Evolutionary conservation across 2,888 invertebrate genomes (phyloP), one percentile per base, ranked within the genome.

Genomic region (Parnassius apollo): DNA sequence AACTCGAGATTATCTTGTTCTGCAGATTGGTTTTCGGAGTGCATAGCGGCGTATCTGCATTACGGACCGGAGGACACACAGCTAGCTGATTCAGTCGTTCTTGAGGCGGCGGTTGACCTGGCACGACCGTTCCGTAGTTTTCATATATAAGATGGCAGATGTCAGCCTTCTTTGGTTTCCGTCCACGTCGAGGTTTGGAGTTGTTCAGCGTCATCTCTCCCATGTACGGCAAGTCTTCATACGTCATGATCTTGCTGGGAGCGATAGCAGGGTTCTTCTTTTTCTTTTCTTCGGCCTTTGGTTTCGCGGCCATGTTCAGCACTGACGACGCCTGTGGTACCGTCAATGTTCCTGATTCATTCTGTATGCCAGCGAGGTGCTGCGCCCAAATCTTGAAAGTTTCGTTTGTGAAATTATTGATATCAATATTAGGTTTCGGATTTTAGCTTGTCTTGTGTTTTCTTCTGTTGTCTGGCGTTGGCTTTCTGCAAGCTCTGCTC

Each of bases 141-240:
- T 97, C 97, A 77, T 97, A 97, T 70, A 97, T 97, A 52, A 97
- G 88, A 77, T 97, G 97, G 70, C 97, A 97, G 69, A 98, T 98
- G 76, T 97, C 97, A 0, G 97, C 97, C 82, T 98, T 97, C 79
- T 97, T 97, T 0, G 97, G 98, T 77, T 98, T 98, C 18, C 97
- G 92, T 0, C 97, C 97, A 66, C 98, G 92, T 48, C 97, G 88
- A 0, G 97, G 97, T 72, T 97, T 96, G 12, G 96, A 96, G 83
- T 97, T 96, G 77, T 97, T 97, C 61, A 97, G 83, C 0, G 97
- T 97, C 93, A 97, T 97, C 81, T 97, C 97, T 0, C 97, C 97
- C 97, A 97, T 97, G 83, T 97, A 97, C 0, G 97, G 97, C 54
- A 97, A 86, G 76, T 97, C 97, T 53, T 96, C 95, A 77, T 96